A percentile compares a stretch with the other conserved stretches of the same genome.
These are phyloP conservation scores for Clarias fuscus DNA, from an alignment of 2,797 vertebrate genomes.

Conservation along the genomic window DNA sequence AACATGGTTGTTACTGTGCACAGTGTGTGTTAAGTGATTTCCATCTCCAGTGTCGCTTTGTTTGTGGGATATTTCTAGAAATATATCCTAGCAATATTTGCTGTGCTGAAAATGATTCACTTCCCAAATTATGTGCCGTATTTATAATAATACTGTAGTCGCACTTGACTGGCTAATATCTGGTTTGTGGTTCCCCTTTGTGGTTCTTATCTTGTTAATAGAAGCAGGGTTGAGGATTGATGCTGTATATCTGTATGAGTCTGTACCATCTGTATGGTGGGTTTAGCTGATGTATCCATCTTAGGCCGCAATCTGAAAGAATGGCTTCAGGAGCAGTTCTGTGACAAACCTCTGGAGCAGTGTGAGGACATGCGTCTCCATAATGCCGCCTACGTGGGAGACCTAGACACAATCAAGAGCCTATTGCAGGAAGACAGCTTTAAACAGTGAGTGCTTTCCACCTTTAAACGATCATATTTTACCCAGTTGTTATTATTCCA, in stretches of 20 bases:
- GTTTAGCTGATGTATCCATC: conserved; percentile 39
- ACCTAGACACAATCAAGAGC: conserved; percentile 84
- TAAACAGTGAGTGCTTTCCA: conserved; percentile 73
- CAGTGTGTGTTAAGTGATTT: no score
- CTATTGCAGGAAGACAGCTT: conserved; percentile 86
- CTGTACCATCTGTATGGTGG: not conserved
- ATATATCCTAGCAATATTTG: not conserved
- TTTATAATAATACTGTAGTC: not conserved
- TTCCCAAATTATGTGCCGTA: not conserved
- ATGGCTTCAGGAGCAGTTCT: conserved; percentile 93
- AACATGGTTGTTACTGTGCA: no score
- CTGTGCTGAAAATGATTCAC: conserved; percentile 6
- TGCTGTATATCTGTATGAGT: no score
- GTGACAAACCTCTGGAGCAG: conserved; percentile 86
- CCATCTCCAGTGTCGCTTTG: no score
- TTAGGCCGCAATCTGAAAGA: conserved; percentile 91
- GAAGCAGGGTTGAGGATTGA: not conserved
- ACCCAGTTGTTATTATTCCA: not conserved
- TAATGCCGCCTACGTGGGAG: conserved; percentile 89
- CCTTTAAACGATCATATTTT: not conserved
- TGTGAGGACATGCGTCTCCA: conserved; percentile 88
- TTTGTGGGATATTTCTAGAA: no score
- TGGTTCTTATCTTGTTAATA: not conserved
- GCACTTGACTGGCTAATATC: not conserved
- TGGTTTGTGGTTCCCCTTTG: not conserved